phyloP scores from a whole-genome alignment of 37 sponge, comb jelly and placozoan genomes.

The Halichondria panicea region DNA sequence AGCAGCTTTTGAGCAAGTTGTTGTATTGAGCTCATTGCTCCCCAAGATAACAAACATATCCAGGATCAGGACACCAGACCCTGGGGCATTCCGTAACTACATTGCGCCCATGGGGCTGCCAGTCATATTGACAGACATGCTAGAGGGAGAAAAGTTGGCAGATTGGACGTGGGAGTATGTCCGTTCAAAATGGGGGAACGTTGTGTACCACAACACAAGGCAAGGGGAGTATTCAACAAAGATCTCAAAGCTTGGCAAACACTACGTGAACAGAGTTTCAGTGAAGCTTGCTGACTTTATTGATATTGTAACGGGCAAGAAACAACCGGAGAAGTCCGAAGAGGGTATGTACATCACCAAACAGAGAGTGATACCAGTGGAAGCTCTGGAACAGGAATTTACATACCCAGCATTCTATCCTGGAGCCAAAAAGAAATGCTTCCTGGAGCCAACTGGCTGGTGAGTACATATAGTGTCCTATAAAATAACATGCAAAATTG shows the following conservation, averaged over 20 bases:
- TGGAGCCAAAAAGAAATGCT: constrained; percentile 65
- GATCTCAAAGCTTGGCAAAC: constrained; percentile 59
- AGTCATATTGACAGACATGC: constrained; percentile 84
- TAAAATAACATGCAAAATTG: neutral
- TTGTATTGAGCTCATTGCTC: constrained; percentile 58
- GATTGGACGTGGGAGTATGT: constrained; percentile 84
- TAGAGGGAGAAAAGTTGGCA: constrained; percentile 47
- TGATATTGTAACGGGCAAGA: constrained; percentile 74
- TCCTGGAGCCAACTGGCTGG: constrained; percentile 83
- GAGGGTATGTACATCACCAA: constrained; percentile 83
- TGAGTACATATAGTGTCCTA: constrained; percentile 22
- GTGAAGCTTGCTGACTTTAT: constrained; percentile 71
- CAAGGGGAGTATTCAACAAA: constrained; percentile 75
- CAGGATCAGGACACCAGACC: constrained; percentile 64
- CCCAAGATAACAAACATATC: constrained; percentile 64
- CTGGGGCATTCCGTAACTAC: constrained; percentile 78
- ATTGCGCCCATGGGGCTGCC: constrained; percentile 85
- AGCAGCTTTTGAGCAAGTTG: constrained; percentile 62
- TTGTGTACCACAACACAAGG: constrained; percentile 70
- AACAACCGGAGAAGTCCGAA: constrained; percentile 59
- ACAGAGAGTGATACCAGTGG: constrained; percentile 66
- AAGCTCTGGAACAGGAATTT: constrained; percentile 70
- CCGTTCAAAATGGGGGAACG: constrained; percentile 60
- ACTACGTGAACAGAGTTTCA: constrained; percentile 60
- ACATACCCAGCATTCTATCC: constrained; percentile 86